phyloP scores from a whole-genome alignment of 1,140 invertebrate species.

The Wasmannia auropunctata region DNA sequence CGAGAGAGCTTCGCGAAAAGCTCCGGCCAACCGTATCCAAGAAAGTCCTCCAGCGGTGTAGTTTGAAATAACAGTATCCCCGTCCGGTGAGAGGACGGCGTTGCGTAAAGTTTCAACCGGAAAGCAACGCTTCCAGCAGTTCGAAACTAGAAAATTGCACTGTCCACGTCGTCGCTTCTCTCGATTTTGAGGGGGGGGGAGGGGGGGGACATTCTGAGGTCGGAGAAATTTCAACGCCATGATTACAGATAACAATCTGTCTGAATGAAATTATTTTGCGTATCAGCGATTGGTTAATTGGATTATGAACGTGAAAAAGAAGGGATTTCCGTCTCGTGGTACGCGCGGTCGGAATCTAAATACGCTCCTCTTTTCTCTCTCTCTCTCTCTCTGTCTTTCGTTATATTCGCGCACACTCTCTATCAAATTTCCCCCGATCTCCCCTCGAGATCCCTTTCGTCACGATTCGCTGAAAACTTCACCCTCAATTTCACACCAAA shows the following conservation, averaged over 20 bases:
- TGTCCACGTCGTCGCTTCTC: slow-evolving; percentile 15
- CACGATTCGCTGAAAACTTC: slow-evolving; percentile 52
- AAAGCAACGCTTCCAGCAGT: slow-evolving; percentile 36
- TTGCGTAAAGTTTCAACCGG: slow-evolving; percentile 49
- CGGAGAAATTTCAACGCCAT: neutral
- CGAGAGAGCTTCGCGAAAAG: slow-evolving; percentile 33
- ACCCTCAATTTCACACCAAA: slow-evolving; percentile 58
- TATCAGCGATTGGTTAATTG: neutral
- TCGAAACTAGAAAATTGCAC: slow-evolving; percentile 55
- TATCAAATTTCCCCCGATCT: slow-evolving; percentile 34
- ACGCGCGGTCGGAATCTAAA: slow-evolving; percentile 1
- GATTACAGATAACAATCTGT: neutral
- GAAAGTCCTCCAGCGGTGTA: slow-evolving; percentile 51
- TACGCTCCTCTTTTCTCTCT: neutral
- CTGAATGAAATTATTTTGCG: neutral
- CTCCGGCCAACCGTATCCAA: slow-evolving; percentile 40
- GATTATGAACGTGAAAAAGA: neutral
- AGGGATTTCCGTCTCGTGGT: neutral
- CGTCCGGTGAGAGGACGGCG: slow-evolving; percentile 19
- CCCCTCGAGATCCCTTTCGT: slow-evolving; percentile 20
- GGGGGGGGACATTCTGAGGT: slow-evolving; percentile 21
- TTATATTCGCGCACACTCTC: neutral
- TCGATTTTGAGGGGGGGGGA: too few species aligned
- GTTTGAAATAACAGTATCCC: slow-evolving; percentile 60
- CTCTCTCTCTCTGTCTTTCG: too few species aligned